A percentile compares a stretch with the other conserved stretches of the same genome.
Evolutionary conservation across 2,797 vertebrate species (phyloP).

Genomic region (Chromis chromis): DNA sequence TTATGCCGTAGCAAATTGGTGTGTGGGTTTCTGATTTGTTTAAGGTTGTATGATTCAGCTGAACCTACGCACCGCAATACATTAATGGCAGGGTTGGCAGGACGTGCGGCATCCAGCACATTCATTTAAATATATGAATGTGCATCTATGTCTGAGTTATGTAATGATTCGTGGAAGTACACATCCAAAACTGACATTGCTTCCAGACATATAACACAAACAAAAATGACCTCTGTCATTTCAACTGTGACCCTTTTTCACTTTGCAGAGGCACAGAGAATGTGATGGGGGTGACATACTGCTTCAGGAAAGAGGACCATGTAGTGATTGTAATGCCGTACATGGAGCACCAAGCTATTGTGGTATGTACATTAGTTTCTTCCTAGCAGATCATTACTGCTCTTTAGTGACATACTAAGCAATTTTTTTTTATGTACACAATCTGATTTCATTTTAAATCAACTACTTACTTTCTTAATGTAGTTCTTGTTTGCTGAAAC

Average conservation of each 20-base stretch:
- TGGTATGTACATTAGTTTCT: conserved; percentile 79
- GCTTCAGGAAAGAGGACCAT: conserved; percentile 96
- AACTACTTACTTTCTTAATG: background rate
- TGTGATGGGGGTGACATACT: conserved; percentile 96
- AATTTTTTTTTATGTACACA: background rate
- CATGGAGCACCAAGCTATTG: conserved; percentile 93
- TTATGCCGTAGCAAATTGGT: conserved; percentile 16
- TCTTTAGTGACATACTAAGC: background rate
- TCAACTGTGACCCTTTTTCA: conserved; percentile 13
- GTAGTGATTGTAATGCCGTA: conserved; percentile 98
- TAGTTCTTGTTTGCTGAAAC: background rate
- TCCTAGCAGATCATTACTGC: too few relatives aligned
- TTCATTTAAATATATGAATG: background rate
- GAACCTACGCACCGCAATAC: conserved; percentile 7
- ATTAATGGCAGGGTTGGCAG: conserved; percentile 10
- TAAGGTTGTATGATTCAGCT: conserved; percentile 18
- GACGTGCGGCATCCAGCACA: background rate
- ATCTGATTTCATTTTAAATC: background rate
- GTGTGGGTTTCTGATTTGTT: conserved; percentile 37
- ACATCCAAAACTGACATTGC: background rate
- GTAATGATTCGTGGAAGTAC: background rate
- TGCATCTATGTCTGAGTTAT: conserved; percentile 13
- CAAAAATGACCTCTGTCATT: background rate
- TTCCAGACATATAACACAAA: background rate
- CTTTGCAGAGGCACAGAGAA: conserved; percentile 92